Evolutionary conservation across 2,113 vertebrate genomes (phyloP).

Genomic region (Felis catus): F.catus_Fca126_mat1.0 CM031411.1:86654501-86655000

Average conservation of each 20-base stretch:
- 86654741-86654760: background rate
- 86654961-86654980: background rate
- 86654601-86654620: background rate
- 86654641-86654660: background rate
- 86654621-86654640: background rate
- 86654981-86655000: background rate
- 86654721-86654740: background rate
- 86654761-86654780: background rate
- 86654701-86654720: background rate
- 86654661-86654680: background rate
- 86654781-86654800: background rate
- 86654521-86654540: background rate
- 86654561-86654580: background rate
- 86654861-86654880: background rate
- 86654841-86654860: background rate
- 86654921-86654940: background rate
- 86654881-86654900: background rate
- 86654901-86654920: background rate
- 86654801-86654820: background rate
- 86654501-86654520: background rate
- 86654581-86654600: background rate
- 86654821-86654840: background rate
- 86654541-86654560: background rate
- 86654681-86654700: background rate
- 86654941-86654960: conserved; percentile 20